Conservation (phyloP, 2,797 vertebrate genomes). For the Margarornis squamiger region DNA sequence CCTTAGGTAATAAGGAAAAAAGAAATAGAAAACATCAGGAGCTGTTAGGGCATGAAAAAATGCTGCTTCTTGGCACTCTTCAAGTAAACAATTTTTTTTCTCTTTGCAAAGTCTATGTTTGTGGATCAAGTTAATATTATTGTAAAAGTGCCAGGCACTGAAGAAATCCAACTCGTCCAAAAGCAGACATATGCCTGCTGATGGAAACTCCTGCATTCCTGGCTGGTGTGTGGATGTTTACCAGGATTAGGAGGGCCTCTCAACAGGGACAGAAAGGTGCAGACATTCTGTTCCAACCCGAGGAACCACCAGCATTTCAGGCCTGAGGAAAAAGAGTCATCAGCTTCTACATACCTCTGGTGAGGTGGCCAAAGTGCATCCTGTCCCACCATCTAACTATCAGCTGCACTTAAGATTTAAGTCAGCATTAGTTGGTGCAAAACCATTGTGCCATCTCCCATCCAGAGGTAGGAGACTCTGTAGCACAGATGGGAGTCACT, state of each 20-base stretch:
- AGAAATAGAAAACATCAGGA: background rate
- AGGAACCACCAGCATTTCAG: conserved; percentile 26
- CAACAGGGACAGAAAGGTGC: background rate
- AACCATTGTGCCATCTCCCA: background rate
- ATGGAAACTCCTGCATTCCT: background rate
- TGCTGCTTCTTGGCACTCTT: background rate
- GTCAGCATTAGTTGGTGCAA: background rate
- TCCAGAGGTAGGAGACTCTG: background rate
- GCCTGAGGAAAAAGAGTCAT: conserved; percentile 36
- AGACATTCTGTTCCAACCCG: background rate
- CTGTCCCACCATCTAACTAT: conserved; percentile 28
- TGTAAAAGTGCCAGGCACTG: background rate
- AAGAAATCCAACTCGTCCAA: background rate
- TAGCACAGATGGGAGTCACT: background rate
- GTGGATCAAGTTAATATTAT: background rate
- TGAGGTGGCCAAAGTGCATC: conserved; percentile 37
- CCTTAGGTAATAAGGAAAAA: background rate
- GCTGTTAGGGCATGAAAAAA: background rate
- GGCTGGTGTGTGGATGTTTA: background rate
- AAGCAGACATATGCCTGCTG: background rate
- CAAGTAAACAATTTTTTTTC: background rate
- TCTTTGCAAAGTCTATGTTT: background rate
- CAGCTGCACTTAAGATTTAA: background rate
- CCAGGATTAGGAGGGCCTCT: background rate
- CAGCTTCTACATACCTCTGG: background rate